Percentiles rank a stretch among this genome's conserved stretches.
These are phyloP conservation scores for Eciton burchellii DNA, from an alignment of 1,140 invertebrate species.

Conservation along the genomic window DNA sequence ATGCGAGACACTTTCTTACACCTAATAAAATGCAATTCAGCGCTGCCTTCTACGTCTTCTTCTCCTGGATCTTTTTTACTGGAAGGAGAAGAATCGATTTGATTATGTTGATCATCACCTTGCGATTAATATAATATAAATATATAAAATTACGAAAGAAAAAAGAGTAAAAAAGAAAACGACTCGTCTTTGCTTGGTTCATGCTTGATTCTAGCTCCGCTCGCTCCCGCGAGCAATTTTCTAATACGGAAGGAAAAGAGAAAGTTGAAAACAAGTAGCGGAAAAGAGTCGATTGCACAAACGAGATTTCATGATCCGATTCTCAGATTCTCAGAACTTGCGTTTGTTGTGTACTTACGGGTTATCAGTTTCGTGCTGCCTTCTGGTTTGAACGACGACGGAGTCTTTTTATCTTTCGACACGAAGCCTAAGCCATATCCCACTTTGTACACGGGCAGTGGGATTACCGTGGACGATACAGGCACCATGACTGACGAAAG, in stretches of 20 bases:
- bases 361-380: constrained; percentile 81
- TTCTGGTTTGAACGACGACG: constrained; percentile 79
- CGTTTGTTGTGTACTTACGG: constrained; percentile 71
- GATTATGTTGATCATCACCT: too few relatives aligned
- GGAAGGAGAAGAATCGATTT: constrained; percentile 66
- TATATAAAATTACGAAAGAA: not conserved
- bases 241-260: not conserved
- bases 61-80: constrained; percentile 77
- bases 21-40: not conserved
- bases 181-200: not conserved
- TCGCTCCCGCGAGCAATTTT: too few relatives aligned
- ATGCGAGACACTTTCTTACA: not conserved
- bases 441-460: constrained; percentile 87
- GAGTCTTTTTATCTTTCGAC: constrained; percentile 79
- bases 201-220: too few relatives aligned
- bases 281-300: constrained; percentile 6
- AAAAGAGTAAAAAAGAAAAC: too few relatives aligned
- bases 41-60: constrained; percentile 68
- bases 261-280: constrained; percentile 26
- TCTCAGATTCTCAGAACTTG: not conserved
- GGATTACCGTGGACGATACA: constrained; percentile 89
- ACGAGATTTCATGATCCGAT: constrained; percentile 24
- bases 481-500: constrained; percentile 86
- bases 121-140: not conserved
- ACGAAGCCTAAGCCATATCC: constrained; percentile 77